Base-by-base conservation (phyloP, 2,797 vertebrate species). In the Pelodytes ibericus region DNA sequence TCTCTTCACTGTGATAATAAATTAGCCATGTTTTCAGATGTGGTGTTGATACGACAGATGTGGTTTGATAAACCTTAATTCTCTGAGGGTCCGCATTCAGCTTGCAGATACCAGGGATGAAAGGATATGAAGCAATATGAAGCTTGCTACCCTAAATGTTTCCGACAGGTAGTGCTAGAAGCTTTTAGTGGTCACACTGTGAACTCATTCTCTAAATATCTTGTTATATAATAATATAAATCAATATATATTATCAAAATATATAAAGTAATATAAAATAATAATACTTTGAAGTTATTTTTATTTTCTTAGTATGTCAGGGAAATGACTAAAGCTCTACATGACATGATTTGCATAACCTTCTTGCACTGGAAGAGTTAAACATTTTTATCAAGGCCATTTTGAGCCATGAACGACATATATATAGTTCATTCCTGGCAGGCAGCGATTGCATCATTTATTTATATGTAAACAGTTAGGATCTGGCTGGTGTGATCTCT, bases 21-120 rank as follows among this genome's bases (percentile, higher is more conserved):
- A 76, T 76, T 63, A 76, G 58, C 44, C 31, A 70, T 63, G 66
- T 76, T 76, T 26, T 76, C 58, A 63, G 44, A 70, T 63, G 66
- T 76, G 74, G 66, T 30, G 20, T 56, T 39, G 66, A 76, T 62
- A 66, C 11, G 15, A 70, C 66, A 76, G 74, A 62, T 76, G 66
- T 57, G 74, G 24, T 39, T 70, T 31, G 58, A 47, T 58, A 76
- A 70, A 44, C 30, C 58, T 41, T 29, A 18, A 62, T 39, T 76
- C 74, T 76, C 66, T 41, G n/a, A 31, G 66, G 73, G 47, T 13
- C 11, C 18, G 9, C 74, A 76, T 53, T 30, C 44, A 60, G 36
- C 58, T 49, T 67, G 20, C 33, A 66, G 53, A n/a, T 56, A 61
- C 18, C 49, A 24, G 41, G n/a, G 29, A 76, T 61, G 9, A 75